Evolutionary conservation across 2,888 invertebrate genomes (phyloP).

Genomic region (Polymixis lichenea): DNA sequence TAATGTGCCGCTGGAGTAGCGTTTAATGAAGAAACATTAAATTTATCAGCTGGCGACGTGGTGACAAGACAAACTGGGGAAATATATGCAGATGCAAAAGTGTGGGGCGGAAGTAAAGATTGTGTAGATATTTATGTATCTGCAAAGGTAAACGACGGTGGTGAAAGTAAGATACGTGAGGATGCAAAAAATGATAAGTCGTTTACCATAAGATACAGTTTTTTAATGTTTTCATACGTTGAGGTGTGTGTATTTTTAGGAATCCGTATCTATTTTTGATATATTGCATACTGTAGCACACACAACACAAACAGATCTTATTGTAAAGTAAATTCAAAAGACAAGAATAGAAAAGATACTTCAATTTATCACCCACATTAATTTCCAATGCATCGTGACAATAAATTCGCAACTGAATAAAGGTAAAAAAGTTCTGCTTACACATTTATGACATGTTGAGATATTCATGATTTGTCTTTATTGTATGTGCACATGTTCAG

Average conservation of each 20-base stretch:
- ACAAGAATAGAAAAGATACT: conserved; percentile 10
- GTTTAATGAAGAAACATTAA: conserved; percentile 70
- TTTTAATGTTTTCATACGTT: neutral
- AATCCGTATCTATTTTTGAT: neutral
- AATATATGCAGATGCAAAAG: conserved; percentile 56
- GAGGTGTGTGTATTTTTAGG: neutral
- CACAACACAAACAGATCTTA: neutral
- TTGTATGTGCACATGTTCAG: conserved; percentile 29
- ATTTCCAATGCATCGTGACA: conserved; percentile 33
- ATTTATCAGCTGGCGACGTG: conserved; percentile 70
- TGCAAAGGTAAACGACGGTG: neutral
- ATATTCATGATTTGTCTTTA: conserved; percentile 44
- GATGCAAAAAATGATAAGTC: conserved; percentile 23
- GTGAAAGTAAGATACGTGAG: neutral
- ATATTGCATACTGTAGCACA: no score
- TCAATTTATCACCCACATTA: conserved; percentile 36
- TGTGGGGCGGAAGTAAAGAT: conserved; percentile 34
- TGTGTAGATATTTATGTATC: conserved; percentile 11
- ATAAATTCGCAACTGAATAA: conserved; percentile 36
- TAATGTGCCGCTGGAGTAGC: conserved; percentile 56
- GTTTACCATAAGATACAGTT: neutral
- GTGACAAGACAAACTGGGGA: conserved; percentile 58
- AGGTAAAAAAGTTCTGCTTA: conserved; percentile 40
- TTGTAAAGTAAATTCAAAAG: neutral
- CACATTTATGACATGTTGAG: conserved; percentile 41